phyloP scores from a whole-genome alignment of 2,888 invertebrate species.

The Lamproptera curius region DNA sequence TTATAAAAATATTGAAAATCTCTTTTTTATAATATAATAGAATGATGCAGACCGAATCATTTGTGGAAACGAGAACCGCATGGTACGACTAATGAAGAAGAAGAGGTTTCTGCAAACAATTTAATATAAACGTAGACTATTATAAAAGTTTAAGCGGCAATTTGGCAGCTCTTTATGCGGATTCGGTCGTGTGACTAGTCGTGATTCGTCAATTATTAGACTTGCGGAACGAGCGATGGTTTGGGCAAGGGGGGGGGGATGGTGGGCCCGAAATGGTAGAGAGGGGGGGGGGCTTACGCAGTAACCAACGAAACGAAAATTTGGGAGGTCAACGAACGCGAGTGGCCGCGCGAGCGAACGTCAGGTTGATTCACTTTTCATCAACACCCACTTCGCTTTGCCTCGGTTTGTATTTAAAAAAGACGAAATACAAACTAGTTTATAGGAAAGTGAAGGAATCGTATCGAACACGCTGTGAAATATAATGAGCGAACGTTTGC shows the following conservation, averaged over 20 bases:
- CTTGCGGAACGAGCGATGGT: slow-evolving; percentile 52
- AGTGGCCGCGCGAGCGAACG: slow-evolving; percentile 70
- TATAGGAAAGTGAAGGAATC: slow-evolving; percentile 31
- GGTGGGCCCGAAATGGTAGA: no score
- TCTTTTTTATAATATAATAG: no score
- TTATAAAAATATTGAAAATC: no score
- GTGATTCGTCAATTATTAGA: slow-evolving; percentile 51
- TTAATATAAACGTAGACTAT: not conserved
- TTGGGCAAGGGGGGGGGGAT: slow-evolving; percentile 27
- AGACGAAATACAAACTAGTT: slow-evolving; percentile 49
- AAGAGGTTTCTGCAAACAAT: no score
- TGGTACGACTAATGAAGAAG: no score
- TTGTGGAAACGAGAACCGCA: no score
- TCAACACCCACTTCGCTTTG: slow-evolving; percentile 62
- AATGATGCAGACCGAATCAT: no score
- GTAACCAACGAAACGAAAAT: slow-evolving; percentile 75
- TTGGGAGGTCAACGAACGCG: slow-evolving; percentile 74
- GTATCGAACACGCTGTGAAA: not conserved
- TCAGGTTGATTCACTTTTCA: slow-evolving; percentile 78
- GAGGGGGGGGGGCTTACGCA: slow-evolving; percentile 43
- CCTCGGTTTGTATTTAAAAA: slow-evolving; percentile 49
- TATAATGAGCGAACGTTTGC: not conserved
- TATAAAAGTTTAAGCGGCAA: not conserved
- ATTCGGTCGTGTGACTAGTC: slow-evolving; percentile 43
- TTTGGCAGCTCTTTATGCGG: slow-evolving; percentile 1